Evolutionary conservation across 2,888 invertebrate species (phyloP).

Genomic region (Athrips mouffetella): DNA sequence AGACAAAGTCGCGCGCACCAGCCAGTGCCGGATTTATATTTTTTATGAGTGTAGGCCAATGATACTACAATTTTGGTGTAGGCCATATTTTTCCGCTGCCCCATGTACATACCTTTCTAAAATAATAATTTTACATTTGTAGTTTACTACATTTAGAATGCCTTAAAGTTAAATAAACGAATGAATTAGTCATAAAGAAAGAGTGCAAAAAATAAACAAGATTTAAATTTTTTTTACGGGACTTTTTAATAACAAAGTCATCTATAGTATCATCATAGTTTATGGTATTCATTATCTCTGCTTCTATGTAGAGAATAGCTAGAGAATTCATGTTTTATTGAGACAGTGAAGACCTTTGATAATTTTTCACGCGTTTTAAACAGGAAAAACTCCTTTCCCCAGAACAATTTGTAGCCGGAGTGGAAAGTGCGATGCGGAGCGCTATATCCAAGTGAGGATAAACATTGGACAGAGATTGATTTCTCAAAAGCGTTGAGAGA

Average conservation of each 20-base stretch:
- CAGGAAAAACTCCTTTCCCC: slow-evolving; percentile 25
- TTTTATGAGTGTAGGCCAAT: no score
- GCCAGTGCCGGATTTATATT: no score
- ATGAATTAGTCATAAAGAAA: slow-evolving; percentile 10
- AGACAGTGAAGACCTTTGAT: slow-evolving; percentile 20
- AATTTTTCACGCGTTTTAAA: slow-evolving; percentile 16
- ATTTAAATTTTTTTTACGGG: background rate
- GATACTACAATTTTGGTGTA: no score
- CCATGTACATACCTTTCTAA: slow-evolving; percentile 9
- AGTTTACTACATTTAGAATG: slow-evolving; percentile 9
- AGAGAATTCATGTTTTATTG: slow-evolving; percentile 21
- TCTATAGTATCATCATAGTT: slow-evolving; percentile 27
- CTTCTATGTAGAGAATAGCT: slow-evolving; percentile 22
- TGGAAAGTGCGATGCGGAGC: no score
- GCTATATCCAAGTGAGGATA: slow-evolving; percentile 23
- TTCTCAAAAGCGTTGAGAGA: slow-evolving; percentile 16
- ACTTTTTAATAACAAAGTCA: slow-evolving; percentile 30
- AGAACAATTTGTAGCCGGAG: slow-evolving; percentile 25
- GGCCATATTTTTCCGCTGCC: no score
- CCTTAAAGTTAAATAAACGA: slow-evolving; percentile 9
- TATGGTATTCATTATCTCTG: slow-evolving; percentile 22
- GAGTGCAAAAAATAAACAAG: slow-evolving; percentile 14
- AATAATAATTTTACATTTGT: slow-evolving; percentile 12
- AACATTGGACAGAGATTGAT: slow-evolving; percentile 15
- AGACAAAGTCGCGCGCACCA: no score